Percentiles rank a stretch among this genome's conserved stretches.
Conservation (phyloP, 2,113 vertebrate species). For the Perognathus longimembris region DNA sequence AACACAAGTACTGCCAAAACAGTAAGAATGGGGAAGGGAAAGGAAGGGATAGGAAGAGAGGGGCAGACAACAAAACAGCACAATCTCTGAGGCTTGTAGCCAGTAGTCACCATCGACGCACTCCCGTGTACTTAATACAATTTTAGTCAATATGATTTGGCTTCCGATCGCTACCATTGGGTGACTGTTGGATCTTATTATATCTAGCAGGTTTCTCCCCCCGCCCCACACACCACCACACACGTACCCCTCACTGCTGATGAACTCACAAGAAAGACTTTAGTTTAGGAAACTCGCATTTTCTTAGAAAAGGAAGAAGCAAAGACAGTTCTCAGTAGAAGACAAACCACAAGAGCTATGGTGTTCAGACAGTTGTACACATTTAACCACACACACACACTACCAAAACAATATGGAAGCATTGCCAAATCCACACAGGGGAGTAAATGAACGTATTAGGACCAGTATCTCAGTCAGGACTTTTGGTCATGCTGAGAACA, state of each 20-base stretch:
- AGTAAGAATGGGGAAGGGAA: no score
- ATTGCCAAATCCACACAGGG: slow-evolving; percentile 69
- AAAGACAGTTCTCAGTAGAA: slow-evolving; percentile 89
- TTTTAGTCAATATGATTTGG: slow-evolving; percentile 82
- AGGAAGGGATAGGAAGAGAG: no score
- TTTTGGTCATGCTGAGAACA: not conserved
- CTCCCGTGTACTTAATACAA: slow-evolving; percentile 81
- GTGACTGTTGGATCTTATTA: slow-evolving; percentile 78
- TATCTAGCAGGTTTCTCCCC: slow-evolving; percentile 62
- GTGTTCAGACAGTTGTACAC: slow-evolving; percentile 74
- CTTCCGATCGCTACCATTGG: slow-evolving; percentile 81
- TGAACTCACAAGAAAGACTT: slow-evolving; percentile 78
- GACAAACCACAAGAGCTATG: slow-evolving; percentile 89
- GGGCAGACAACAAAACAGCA: slow-evolving; percentile 75
- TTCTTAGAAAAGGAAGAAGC: slow-evolving; percentile 89
- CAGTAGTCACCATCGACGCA: slow-evolving; percentile 70
- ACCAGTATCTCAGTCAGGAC: slow-evolving; percentile 26
- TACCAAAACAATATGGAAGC: slow-evolving; percentile 77
- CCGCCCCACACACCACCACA: slow-evolving; percentile 26
- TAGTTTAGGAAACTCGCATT: slow-evolving; percentile 86
- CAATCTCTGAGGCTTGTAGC: slow-evolving; percentile 79
- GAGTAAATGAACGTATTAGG: slow-evolving; percentile 56
- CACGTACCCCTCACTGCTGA: slow-evolving; percentile 82
- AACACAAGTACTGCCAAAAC: no score
- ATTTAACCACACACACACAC: slow-evolving; percentile 84